Evolutionary conservation across 1,140 invertebrate genomes (phyloP).

Genomic region (Lepidostoma basale): DNA sequence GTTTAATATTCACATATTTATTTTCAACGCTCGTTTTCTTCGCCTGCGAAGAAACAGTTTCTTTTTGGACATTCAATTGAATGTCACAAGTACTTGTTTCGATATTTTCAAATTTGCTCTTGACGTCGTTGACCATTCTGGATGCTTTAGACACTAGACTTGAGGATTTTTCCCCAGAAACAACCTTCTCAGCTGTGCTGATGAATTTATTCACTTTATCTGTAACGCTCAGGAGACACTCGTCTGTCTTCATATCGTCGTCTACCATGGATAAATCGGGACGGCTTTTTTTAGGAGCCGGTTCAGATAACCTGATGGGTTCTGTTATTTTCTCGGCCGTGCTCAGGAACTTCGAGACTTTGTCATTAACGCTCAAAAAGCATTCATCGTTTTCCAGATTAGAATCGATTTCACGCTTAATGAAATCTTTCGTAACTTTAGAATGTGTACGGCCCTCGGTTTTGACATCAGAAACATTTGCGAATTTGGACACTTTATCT

Average conservation of each 20-base stretch:
- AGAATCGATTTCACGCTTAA: constrained; percentile 53
- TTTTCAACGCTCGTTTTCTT: constrained; percentile 37
- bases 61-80: constrained; percentile 40
- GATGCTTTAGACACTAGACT: constrained; percentile 52
- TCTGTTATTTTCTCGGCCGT: constrained; percentile 65
- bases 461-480: constrained; percentile 54
- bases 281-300: constrained; percentile 55
- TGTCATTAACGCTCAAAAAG: constrained; percentile 68
- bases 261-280: constrained; percentile 61
- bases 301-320: constrained; percentile 52
- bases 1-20: constrained; percentile 38
- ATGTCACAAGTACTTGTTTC: constrained; percentile 28
- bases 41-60: constrained; percentile 40
- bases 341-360: constrained; percentile 68
- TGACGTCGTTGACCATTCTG: constrained; percentile 43
- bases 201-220: constrained; percentile 68
- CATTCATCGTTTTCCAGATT: constrained; percentile 67
- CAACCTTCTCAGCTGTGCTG: constrained; percentile 63
- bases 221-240: constrained; percentile 64
- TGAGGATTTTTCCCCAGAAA: constrained; percentile 50
- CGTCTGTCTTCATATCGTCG: constrained; percentile 61
- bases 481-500: constrained; percentile 67
- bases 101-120: constrained; percentile 42
- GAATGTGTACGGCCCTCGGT: constrained; percentile 50
- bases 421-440: constrained; percentile 53